Evolutionary conservation across 2,888 invertebrate genomes (phyloP).

Genomic region (Smittia sp.): DNA sequence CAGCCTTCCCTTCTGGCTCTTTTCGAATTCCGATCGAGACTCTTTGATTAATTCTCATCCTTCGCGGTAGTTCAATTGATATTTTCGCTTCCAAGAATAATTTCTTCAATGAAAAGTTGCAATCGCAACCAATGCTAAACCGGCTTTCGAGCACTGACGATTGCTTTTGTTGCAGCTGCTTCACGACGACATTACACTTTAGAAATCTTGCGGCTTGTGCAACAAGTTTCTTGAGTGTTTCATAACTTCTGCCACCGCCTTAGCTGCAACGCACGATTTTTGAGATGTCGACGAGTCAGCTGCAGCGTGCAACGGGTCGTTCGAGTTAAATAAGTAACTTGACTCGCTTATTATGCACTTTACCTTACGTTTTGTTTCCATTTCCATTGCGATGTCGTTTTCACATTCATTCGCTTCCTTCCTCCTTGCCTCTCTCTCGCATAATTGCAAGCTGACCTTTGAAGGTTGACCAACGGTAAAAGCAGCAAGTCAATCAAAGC

Average conservation of each 20-base stretch:
- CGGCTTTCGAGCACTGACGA: neutral
- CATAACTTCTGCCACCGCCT: slow-evolving; percentile 16
- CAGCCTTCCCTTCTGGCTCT: neutral
- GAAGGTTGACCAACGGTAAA: slow-evolving; percentile 13
- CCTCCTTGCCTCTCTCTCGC: neutral
- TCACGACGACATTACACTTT: neutral
- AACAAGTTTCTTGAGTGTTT: slow-evolving; percentile 32
- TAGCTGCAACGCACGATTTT: neutral
- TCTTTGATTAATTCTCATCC: neutral
- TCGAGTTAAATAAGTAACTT: neutral
- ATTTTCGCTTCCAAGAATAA: neutral
- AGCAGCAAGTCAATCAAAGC: neutral
- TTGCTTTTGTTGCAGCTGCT: neutral
- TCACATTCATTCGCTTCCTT: neutral
- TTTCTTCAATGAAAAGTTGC: neutral
- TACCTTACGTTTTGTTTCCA: neutral
- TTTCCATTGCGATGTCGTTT: neutral
- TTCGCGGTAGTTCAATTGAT: neutral
- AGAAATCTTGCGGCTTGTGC: slow-evolving; percentile 29
- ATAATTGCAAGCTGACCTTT: slow-evolving; percentile 6
- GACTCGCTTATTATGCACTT: neutral
- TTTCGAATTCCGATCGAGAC: neutral
- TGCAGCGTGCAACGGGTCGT: neutral
- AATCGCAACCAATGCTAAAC: neutral
- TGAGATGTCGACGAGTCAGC: neutral